These are phyloP conservation scores for Microdon myrmicae DNA, from an alignment of 2,888 invertebrate genomes.

Conservation along the genomic window DNA sequence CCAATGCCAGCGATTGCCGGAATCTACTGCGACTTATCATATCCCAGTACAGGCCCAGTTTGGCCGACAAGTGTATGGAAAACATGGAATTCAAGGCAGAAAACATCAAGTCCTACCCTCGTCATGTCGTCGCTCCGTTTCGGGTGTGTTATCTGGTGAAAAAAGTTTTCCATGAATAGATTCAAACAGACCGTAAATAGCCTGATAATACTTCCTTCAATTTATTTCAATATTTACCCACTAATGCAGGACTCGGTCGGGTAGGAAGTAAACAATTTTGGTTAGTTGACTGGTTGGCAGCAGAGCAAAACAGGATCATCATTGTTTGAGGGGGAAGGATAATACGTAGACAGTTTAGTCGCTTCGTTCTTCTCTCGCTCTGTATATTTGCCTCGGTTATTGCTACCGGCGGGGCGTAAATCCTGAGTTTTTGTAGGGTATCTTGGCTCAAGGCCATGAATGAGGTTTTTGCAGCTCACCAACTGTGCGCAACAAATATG, in stretches of 20 bases:
- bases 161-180: conserved; percentile 44
- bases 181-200: conserved; percentile 52
- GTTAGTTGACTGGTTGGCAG: conserved; percentile 50
- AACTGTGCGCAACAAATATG: conserved; percentile 18
- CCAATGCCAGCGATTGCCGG: conserved; percentile 39
- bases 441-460: conserved; percentile 45
- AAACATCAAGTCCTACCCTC: neutral
- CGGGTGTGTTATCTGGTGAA: conserved; percentile 2
- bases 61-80: conserved; percentile 34
- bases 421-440: conserved; percentile 17
- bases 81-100: conserved; percentile 14
- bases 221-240: conserved; percentile 51
- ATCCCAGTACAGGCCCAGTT: conserved; percentile 1
- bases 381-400: conserved; percentile 47
- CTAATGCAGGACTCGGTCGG: conserved; percentile 26
- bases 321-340: conserved; percentile 13
- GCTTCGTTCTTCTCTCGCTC: conserved; percentile 42
- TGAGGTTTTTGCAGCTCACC: conserved; percentile 6
- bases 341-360: conserved; percentile 30
- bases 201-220: conserved; percentile 52
- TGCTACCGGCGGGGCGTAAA: conserved; percentile 47
- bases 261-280: conserved; percentile 44
- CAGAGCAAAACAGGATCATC: conserved; percentile 24
- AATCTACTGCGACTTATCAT: conserved; percentile 1
- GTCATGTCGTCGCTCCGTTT: neutral